Conservation (phyloP, 2,888 invertebrate species). For the Neoscelio sp. region DNA sequence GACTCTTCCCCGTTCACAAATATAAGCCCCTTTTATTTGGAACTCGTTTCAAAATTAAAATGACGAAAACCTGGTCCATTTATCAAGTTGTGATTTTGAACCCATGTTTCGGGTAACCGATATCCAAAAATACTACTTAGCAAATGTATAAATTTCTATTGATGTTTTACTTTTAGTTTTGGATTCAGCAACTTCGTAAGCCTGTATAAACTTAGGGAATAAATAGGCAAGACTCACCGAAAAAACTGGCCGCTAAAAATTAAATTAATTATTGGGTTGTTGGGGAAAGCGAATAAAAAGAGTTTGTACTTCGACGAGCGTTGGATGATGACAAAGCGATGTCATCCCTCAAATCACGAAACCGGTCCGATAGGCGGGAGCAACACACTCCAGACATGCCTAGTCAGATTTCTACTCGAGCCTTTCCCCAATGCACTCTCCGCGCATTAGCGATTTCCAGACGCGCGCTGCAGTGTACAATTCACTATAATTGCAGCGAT, state of each 20-base stretch:
- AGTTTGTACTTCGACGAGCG: conserved; percentile 36
- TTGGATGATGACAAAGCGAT: conserved; percentile 61
- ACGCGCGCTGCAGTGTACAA: conserved; percentile 36
- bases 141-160: neutral
- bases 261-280: conserved; percentile 40
- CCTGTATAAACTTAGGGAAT: no score
- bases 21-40: no score
- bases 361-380: conserved; percentile 59
- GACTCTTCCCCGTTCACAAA: no score
- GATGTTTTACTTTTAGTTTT: no score
- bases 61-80: no score
- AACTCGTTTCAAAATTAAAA: no score
- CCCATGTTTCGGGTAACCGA: no score
- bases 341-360: conserved; percentile 61
- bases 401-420: conserved; percentile 64
- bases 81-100: no score
- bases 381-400: conserved; percentile 63
- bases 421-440: conserved; percentile 36
- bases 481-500: conserved; percentile 57
- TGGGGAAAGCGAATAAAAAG: conserved; percentile 13
- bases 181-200: no score
- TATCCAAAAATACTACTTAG: neutral
- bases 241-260: no score
- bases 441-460: conserved; percentile 59
- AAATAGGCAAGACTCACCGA: no score